Evolutionary conservation across 2,888 invertebrate species (phyloP).

Genomic region (Apodemia duryi): DNA sequence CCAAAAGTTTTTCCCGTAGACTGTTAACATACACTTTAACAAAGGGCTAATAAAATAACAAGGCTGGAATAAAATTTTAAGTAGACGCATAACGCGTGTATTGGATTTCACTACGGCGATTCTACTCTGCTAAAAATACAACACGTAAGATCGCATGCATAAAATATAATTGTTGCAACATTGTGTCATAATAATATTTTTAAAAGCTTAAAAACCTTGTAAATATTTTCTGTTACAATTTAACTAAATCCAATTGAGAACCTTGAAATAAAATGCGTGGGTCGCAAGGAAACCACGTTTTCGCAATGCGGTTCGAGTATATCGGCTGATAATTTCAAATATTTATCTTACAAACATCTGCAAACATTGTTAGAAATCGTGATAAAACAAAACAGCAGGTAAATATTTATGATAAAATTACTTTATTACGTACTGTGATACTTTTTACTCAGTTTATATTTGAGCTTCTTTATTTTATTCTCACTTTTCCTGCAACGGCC

Average conservation of each 20-base stretch:
- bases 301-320: constrained; percentile 34
- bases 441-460: constrained; percentile 66
- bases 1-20: no score
- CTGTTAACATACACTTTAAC: no score
- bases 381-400: constrained; percentile 1
- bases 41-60: no score
- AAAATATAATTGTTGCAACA: background rate
- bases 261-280: constrained; percentile 56
- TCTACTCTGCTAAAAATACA: background rate
- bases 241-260: constrained; percentile 43
- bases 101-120: background rate
- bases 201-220: constrained; percentile 9
- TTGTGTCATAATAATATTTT: constrained; percentile 7
- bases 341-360: background rate
- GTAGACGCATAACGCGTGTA: background rate
- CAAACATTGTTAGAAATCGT: background rate
- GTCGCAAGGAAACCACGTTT: constrained; percentile 49
- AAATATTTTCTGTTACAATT: constrained; percentile 10
- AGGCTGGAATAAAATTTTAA: background rate
- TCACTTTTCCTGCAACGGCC: constrained; percentile 58
- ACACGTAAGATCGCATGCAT: background rate
- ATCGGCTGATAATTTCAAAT: constrained; percentile 11
- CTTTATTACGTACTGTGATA: constrained; percentile 50
- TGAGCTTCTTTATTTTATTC: constrained; percentile 60
- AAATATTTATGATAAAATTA: background rate